Evolutionary conservation across 2,113 vertebrate genomes (phyloP).

Genomic region (Carassius gibelio): DNA sequence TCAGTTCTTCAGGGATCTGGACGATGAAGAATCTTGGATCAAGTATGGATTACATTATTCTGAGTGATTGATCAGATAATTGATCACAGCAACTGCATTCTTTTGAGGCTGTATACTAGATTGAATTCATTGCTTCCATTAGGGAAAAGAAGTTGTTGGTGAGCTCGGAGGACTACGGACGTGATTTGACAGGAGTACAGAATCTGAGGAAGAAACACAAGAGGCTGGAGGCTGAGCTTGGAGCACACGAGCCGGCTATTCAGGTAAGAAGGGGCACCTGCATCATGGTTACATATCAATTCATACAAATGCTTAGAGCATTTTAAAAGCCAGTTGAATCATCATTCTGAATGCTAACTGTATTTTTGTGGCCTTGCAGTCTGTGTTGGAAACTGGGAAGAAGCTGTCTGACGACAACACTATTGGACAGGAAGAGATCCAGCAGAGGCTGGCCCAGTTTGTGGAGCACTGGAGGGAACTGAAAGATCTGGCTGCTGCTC

Average conservation of each 20-base stretch:
- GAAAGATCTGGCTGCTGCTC: conserved; percentile 88
- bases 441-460: conserved; percentile 94
- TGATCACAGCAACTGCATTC: neutral
- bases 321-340: too few relatives aligned
- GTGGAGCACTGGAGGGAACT: conserved; percentile 97
- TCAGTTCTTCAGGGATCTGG: conserved; percentile 98
- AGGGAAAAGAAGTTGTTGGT: conserved; percentile 97
- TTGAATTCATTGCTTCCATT: conserved; percentile 18
- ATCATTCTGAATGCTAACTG: neutral
- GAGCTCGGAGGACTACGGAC: conserved; percentile 96
- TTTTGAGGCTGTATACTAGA: neutral
- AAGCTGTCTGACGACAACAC: conserved; percentile 97
- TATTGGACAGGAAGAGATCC: conserved; percentile 96
- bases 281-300: neutral
- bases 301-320: neutral
- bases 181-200: conserved; percentile 96
- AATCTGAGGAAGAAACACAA: conserved; percentile 98
- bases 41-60: conserved; percentile 79
- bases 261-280: conserved; percentile 75
- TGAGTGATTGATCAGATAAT: neutral
- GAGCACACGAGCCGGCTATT: conserved; percentile 93
- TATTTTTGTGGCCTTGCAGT: conserved; percentile 72
- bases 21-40: conserved; percentile 98
- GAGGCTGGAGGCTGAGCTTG: conserved; percentile 93
- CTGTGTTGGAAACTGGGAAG: conserved; percentile 92